Base-by-base conservation (phyloP, 1,140 invertebrate genomes). In the Nebria ingens region DNA sequence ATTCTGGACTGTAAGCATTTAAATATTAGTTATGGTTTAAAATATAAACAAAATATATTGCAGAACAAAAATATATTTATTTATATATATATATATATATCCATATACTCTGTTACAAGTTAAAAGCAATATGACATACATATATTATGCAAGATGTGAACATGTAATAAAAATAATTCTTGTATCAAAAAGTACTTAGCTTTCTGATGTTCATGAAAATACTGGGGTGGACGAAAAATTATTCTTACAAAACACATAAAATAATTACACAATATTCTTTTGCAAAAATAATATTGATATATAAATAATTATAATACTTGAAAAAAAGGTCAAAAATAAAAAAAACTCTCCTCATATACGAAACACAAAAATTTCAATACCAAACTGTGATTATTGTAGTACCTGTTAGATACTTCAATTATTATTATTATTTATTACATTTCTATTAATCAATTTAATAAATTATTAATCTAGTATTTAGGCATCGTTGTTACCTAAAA, bases 21-120 rank as follows among this genome's bases (percentile, higher is more conserved):
- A n/a, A n/a, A n/a, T n/a, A n/a, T n/a, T n/a, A n/a, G n/a, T n/a
- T n/a, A n/a, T n/a, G n/a, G n/a, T n/a, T n/a, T n/a, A n/a, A n/a
- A n/a, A n/a, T n/a, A n/a, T n/a, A n/a, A n/a, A n/a, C n/a, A n/a
- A n/a, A n/a, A 6, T 9, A 34, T 34, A 34, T 34, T 45, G 40
- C 40, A 17, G 40, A 45, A 45, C 40, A 45, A 45, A 45, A 45
- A 45, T 45, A 45, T 45, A 45, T 45, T 45, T 45, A 45, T 45
- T 45, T 12, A 9, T 34, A 9, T n/a, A 34, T 34, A 34, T 45
- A 45, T 45, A 45, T 45, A 11, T 45, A 45, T 45, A 12, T 45
- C 15, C 40, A 45, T 45, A 45, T 45, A 45, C 15, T 45, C 17
- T 45, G 40, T 45, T 34, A 34, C 25, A 45, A 45, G 40, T 11